Percentiles rank a stretch among this genome's conserved stretches.
These are phyloP conservation scores for Aratinga solstitialis DNA, from an alignment of 2,797 vertebrate species.

Conservation along the genomic window DNA sequence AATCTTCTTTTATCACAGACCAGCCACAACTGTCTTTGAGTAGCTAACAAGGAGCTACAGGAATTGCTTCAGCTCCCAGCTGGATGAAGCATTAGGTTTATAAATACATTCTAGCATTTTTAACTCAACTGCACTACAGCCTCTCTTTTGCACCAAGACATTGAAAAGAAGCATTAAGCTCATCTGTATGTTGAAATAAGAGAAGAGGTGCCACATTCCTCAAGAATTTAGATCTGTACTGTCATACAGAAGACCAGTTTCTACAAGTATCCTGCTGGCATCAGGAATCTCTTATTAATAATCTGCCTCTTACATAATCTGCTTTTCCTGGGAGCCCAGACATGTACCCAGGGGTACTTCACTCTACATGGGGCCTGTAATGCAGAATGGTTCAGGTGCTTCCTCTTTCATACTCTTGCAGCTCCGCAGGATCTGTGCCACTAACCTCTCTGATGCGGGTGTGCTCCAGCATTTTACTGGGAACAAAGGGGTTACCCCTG, in stretches of 20 bases:
- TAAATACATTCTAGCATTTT: slow-evolving; percentile 1
- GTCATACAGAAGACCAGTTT: background rate
- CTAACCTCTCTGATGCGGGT: fast-evolving
- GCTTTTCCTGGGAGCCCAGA: background rate
- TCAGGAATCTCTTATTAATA: background rate
- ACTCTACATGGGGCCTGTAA: background rate
- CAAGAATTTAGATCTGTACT: background rate
- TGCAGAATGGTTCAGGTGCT: background rate
- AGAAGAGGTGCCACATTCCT: background rate
- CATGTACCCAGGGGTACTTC: background rate
- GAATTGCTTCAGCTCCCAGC: slow-evolving; percentile 42
- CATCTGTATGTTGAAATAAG: background rate
- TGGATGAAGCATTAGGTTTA: slow-evolving; percentile 27
- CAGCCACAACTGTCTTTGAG: slow-evolving; percentile 63
- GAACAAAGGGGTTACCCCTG: background rate
- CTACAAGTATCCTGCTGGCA: background rate
- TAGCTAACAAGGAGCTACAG: slow-evolving; percentile 33
- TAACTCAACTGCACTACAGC: slow-evolving; percentile 14
- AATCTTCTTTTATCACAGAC: slow-evolving; percentile 69
- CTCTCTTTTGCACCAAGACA: slow-evolving; percentile 6
- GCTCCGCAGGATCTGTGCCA: background rate
- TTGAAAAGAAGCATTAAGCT: background rate
- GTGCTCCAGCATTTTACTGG: background rate
- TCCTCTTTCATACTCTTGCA: background rate
- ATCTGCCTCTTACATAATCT: background rate